Conservation (phyloP, 2,888 invertebrate species). For the Mamestra brassicae region DNA sequence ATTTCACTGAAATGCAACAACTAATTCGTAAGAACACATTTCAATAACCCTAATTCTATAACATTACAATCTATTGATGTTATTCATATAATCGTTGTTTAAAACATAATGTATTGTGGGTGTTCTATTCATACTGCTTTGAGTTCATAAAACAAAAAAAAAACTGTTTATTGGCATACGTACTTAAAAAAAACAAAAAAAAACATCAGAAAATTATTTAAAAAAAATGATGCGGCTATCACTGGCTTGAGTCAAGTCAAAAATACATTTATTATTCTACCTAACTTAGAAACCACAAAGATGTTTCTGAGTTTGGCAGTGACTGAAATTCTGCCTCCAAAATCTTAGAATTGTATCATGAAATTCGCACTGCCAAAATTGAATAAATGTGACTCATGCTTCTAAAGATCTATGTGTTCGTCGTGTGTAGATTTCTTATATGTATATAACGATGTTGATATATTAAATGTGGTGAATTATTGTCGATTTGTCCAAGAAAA, state of each 20-base stretch:
- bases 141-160: conserved; percentile 6
- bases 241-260: neutral
- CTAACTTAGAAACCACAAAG: neutral
- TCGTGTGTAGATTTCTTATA: conserved; percentile 37
- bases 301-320: neutral
- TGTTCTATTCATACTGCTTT: conserved; percentile 6
- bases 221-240: conserved; percentile 6
- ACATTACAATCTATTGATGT: neutral
- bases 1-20: neutral
- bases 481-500: conserved; percentile 43
- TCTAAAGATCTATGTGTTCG: conserved; percentile 45
- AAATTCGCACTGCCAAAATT: conserved; percentile 16
- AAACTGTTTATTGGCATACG: neutral
- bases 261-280: neutral
- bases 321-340: neutral
- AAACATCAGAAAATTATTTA: neutral
- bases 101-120: neutral
- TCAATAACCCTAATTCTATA: neutral
- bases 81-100: neutral
- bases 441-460: conserved; percentile 37
- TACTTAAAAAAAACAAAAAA: neutral
- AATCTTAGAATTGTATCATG: neutral
- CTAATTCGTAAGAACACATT: neutral
- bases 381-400: conserved; percentile 9
- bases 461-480: conserved; percentile 51